Evolutionary conservation across 2,113 vertebrate species (phyloP), one percentile per base, ranked within the genome.

Genomic region (Macrotis lagotis): DNA sequence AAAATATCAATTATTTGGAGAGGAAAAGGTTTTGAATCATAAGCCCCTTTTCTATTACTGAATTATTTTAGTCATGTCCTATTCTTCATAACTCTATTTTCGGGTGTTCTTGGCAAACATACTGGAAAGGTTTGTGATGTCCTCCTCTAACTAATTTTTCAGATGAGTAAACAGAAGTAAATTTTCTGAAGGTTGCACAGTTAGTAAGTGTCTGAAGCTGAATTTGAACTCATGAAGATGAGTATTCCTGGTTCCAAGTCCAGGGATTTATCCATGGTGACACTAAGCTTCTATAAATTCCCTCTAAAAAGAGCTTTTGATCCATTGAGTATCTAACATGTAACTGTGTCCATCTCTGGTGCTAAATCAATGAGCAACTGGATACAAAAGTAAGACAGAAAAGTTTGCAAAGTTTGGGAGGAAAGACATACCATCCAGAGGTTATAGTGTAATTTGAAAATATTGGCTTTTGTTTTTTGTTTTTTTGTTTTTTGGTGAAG

Each of bases 381-480:
- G 37, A 2, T 24, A 44, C 19, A 83, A 83, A 83, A 83, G 37
- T 16, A 44, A 83, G 37, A n/a, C 66, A 66, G 55, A 66, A 31
- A 66, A 31, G 37, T 31, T 66, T 66, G 55, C 3, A 74, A n/a
- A 74, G 14, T 83, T 44, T n/a, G 66, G n/a, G 66, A 22, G n/a
- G 66, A 19, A 44, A n/a, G 16, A 44, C 37, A 83, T 44, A 44
- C 16, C 37, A 83, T 83, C 22, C 55, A 49, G 53, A 28, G 74
- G 90, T 91, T 94, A 96, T 93, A 37, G n/a, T n/a, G n/a, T n/a
- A n/a, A n/a, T n/a, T n/a, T n/a, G n/a, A n/a, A n/a, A n/a, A n/a
- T n/a, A n/a, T n/a, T n/a, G n/a, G n/a, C n/a, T 95, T 66, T 91
- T 51, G 4, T n/a, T 83, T n/a, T 83, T 83, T 44, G n/a, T 83